Base-by-base conservation (phyloP, 2,113 vertebrate genomes). In the Sceloporus tristichus region DNA sequence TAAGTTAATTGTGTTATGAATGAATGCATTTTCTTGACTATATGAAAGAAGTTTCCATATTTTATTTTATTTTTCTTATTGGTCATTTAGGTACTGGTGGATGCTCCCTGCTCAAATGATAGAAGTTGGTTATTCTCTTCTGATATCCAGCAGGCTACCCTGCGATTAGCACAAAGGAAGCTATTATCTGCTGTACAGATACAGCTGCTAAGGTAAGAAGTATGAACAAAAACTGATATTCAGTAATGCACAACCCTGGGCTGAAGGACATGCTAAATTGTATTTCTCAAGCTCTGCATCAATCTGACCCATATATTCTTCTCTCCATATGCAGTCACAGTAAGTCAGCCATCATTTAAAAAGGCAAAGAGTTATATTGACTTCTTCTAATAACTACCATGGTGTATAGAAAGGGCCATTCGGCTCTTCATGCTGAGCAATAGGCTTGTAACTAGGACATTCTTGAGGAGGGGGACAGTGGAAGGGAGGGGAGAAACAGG, bases 91-190 rank as follows among this genome's bases (percentile, higher is more conserved):
- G 90, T 98, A 0, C 90, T 97, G 68, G 96, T 98, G 54, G 97
- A 97, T 92, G 97, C 98, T 91, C 99, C 99, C 0, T 99, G 99
- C 93, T 99, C 99, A 42, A 99, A 99, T 95, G 99, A 99, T 95
- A 97, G 98, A 93, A 99, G 98, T 76, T 99, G 98, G 98, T 94
- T 99, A 9, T 99, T 98, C 94, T 98, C 96, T 77, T 95, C 95
- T 56, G 96, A 97, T 89, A 75, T 18, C 87, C 95, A 95, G 70
- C 95, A 95, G 62, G 96, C 96, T 80, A 74, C 83, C 0, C 76
- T 42, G 34, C 96, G 96, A 75, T 94, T 98, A 87, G 87, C 71
- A 62, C 93, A 95, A 27, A 97, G 97, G 89, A 95, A 91, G 29
- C 91, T 88, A 10, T 90, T 97, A 73, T 87, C 97, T 4, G 11